Evolutionary conservation across 53 echinoderm and acorn worm genomes (phyloP), one percentile per base, ranked within the genome.

Genomic region (Zoroaster sp.): DNA sequence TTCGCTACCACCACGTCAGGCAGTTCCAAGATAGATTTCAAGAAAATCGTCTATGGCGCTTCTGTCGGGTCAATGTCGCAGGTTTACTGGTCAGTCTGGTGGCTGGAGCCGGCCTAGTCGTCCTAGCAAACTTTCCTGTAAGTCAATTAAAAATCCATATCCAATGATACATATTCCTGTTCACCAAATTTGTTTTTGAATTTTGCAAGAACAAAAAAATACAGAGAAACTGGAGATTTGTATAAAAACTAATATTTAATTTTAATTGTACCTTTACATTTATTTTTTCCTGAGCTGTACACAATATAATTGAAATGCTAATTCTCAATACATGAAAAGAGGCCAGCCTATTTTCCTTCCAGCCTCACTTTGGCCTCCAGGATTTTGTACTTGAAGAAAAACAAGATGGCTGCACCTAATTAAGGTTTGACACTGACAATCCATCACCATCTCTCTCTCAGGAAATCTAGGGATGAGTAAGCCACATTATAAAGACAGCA

Each of bases 51-150:
- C 63, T 81, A 13, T 82, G 82, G 73, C 81, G 90, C 18, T 81
- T 89, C 41, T 54, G 82, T 43, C 80, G 90, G 43, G 82, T 89
- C 74, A 89, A 89, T 36, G 66, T 31, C 37, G 90, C 90, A 3
- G 82, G 90, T 32, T 69, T 89, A 40, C 30, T 81, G 49, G 44
- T 51, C 54, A 59, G 90, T 17, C 14, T 69, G 0, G 90, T 89
- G 43, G 90, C 93, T 42, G 93, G 69, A 32, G 86, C 74, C 9
- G 93, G 93, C 36, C 91, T 93, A 36, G 76, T 90, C 35, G 87
- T 93, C 34, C 83, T 93, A 32, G 87, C 93, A 46, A 93, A 93
- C 83, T 93, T 91, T 75, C 90, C 93, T 25, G 91, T 93, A 47
- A 91, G 91, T 90, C 47, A 18, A 36, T 40, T 38, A 2, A 54